Base-by-base conservation (phyloP, 2,888 invertebrate genomes). In the Aphrophora alni region DNA sequence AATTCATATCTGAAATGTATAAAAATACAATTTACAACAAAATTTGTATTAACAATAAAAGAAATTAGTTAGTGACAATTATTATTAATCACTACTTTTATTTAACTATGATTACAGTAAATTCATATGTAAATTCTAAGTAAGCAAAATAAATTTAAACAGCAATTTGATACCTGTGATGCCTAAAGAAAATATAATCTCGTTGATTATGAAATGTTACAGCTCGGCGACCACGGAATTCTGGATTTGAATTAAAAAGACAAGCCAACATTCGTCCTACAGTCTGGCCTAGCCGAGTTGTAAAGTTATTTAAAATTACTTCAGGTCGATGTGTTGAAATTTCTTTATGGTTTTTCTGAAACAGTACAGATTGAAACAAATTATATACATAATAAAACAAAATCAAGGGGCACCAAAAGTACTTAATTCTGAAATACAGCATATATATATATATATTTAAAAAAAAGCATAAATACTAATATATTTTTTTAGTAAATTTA, bases 181-280 rank as follows among this genome's bases (percentile, higher is more conserved):
- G 98, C 80, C 99, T 92, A 88, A 99, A 98, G 90, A 99, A 99
- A 85, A 99, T 97, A 88, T 96, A 99, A 90, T 99, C 99, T 82
- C 99, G 91, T 88, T 99, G 99, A 90, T 99, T 99, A 89, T 99
- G 99, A 88, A 99, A 98, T 38, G 99, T 98, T 82, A 98, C 97
- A 0, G 94, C 97, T 82, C 98, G 91, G 3, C 98, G 91, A 0
- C 99, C 99, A 84, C 93, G 93, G 89, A 98, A 99, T 88, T 99
- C 94, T 0, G 99, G 99, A 88, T 97, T 94, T 88, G 97, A 97
- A 88, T 98, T 98, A 88, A 99, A 99, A 68, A 99, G 88, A 0
- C 98, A 95, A 14, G 97, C 96, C 82, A 99, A 90, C 96, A 98
- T 96, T 85, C 99, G 92, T 0, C 96, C 96, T 72, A 99, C 92